Evolutionary conservation across 2,113 vertebrate genomes (phyloP).

Genomic region (Carassius gibelio): DNA sequence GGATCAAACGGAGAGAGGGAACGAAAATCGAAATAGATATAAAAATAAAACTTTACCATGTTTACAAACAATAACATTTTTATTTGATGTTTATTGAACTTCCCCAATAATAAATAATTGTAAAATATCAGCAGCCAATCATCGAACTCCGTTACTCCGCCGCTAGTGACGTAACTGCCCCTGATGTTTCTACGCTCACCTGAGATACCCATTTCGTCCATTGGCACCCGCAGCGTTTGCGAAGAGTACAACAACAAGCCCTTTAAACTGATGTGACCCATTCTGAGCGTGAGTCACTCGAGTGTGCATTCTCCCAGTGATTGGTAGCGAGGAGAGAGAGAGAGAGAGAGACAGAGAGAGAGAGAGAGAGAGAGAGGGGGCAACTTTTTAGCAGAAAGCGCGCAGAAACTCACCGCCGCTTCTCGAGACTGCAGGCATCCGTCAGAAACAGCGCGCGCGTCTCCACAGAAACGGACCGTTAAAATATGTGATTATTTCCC

Average conservation of each 20-base stretch:
- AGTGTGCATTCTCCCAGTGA: background rate
- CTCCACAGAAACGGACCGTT: background rate
- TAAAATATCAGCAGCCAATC: slow-evolving; percentile 40
- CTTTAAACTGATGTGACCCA: slow-evolving; percentile 20
- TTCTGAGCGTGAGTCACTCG: slow-evolving; percentile 25
- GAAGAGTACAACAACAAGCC: background rate
- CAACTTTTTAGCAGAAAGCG: slow-evolving; percentile 21
- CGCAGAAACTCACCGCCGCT: slow-evolving; percentile 16
- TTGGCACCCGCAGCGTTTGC: slow-evolving; percentile 1
- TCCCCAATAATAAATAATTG: background rate
- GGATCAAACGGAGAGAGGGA: background rate
- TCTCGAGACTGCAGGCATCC: slow-evolving; percentile 31
- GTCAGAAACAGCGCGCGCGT: slow-evolving; percentile 8
- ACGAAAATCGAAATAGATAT: background rate
- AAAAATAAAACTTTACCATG: background rate
- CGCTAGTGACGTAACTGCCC: slow-evolving; percentile 41
- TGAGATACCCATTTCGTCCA: slow-evolving; percentile 35
- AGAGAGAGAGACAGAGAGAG: background rate
- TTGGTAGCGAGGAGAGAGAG: background rate
- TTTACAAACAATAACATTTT: background rate
- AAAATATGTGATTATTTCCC: slow-evolving; percentile 43
- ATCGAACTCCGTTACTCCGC: background rate
- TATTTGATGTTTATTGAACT: background rate
- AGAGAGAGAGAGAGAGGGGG: background rate
- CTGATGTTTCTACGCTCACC: slow-evolving; percentile 50